Percentiles rank a stretch among this genome's conserved stretches.
Conservation (phyloP, 53 echinoderm and acorn worm genomes). For the Antedon mediterranea region DNA sequence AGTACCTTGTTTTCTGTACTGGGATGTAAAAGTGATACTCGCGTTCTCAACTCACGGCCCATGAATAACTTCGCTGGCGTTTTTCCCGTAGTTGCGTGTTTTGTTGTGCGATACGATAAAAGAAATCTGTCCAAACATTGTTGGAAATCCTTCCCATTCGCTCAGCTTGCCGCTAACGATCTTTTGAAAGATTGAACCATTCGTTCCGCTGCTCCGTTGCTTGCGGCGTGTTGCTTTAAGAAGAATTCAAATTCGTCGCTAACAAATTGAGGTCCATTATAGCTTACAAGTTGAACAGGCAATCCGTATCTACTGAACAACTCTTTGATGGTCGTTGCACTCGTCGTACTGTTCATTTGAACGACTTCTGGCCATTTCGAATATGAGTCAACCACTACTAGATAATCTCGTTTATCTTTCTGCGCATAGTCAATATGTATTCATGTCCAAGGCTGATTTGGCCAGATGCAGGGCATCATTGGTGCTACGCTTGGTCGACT, state of each 20-base stretch:
- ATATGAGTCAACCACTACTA: too few species aligned
- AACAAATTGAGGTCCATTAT: constrained; percentile 29
- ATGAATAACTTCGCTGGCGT: constrained; percentile 29
- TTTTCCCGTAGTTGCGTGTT: too few species aligned
- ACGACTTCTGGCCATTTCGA: too few species aligned
- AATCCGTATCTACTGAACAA: constrained; percentile 10
- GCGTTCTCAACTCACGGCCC: constrained; percentile 13
- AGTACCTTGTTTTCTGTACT: neutral
- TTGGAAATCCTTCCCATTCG: constrained; percentile 11
- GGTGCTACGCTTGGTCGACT: too few species aligned
- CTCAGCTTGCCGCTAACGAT: constrained; percentile 13
- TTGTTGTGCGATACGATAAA: too few species aligned
- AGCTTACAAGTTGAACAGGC: constrained; percentile 7
- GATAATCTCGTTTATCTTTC: too few species aligned
- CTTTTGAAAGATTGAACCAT: constrained; percentile 23
- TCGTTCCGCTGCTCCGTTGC: constrained; percentile 28
- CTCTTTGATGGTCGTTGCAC: constrained; percentile 18
- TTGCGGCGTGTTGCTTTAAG: constrained; percentile 13
- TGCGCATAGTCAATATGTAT: too few species aligned
- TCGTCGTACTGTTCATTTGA: too few species aligned
- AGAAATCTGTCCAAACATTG: constrained; percentile 27
- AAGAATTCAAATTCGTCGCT: constrained; percentile 18
- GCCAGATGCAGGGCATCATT: too few species aligned
- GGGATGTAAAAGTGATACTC: constrained; percentile 4
- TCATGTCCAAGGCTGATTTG: too few species aligned